Percentiles rank a stretch among this genome's conserved stretches.
phyloP scores from a whole-genome alignment of 2,113 vertebrate species.

The Gadus macrocephalus region DNA sequence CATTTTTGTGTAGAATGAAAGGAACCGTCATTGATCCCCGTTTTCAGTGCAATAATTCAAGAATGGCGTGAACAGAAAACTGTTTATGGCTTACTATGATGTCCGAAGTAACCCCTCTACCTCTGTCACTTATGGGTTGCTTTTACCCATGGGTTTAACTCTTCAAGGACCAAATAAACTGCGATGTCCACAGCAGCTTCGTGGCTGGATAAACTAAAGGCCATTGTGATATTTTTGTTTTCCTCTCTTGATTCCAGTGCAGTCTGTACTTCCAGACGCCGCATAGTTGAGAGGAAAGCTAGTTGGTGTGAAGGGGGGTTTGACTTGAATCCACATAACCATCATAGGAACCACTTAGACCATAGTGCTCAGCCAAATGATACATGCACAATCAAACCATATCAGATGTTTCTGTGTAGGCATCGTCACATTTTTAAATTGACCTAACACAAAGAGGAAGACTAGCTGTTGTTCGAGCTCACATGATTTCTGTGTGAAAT shows the following conservation, averaged over 20 bases:
- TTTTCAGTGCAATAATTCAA: conserved; percentile 42
- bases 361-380: neutral
- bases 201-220: neutral
- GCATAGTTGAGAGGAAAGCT: neutral
- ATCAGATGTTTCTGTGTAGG: neutral
- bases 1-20: conserved; percentile 10
- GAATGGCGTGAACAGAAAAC: conserved; percentile 24
- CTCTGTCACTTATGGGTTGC: neutral
- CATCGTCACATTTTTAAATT: neutral
- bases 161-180: conserved; percentile 50
- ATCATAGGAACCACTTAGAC: neutral
- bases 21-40: conserved; percentile 24
- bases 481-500: neutral
- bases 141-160: conserved; percentile 7
- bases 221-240: neutral
- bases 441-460: too few relatives aligned
- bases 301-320: neutral
- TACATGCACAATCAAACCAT: neutral
- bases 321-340: neutral
- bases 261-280: neutral
- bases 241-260: too few relatives aligned
- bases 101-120: too few relatives aligned
- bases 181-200: conserved; percentile 1
- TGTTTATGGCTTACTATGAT: neutral
- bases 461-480: neutral